These are phyloP conservation scores for Myrmophylax atrothorax DNA, from an alignment of 2,113 vertebrate genomes.

Conservation along the genomic window DNA sequence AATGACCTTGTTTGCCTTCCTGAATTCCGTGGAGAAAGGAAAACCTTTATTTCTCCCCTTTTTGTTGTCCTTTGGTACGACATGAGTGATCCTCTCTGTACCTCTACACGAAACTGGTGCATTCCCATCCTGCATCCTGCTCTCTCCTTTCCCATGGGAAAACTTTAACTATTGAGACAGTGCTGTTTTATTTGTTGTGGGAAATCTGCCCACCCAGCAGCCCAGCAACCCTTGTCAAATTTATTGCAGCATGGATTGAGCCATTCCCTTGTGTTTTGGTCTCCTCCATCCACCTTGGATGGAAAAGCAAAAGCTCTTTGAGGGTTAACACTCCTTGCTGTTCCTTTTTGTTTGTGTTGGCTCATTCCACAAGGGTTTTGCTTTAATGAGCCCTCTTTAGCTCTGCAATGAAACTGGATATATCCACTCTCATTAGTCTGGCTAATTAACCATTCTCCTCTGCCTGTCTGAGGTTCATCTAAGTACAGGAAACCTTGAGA, in stretches of 20 bases:
- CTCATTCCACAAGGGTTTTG: neutral
- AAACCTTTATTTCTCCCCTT: fast-evolving
- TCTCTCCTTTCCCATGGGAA: neutral
- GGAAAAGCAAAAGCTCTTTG: neutral
- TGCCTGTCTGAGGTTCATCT: neutral
- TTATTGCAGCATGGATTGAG: neutral
- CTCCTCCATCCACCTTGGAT: neutral
- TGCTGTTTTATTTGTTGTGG: neutral
- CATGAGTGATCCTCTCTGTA: neutral
- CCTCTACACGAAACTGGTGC: neutral
- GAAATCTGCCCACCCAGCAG: neutral
- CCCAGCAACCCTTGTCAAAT: neutral
- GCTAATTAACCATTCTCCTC: conserved; percentile 45
- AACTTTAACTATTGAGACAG: neutral
- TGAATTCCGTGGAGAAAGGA: neutral
- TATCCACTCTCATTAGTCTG: conserved; percentile 42
- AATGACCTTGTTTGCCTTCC: neutral
- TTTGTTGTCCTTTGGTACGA: neutral
- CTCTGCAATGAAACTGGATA: neutral
- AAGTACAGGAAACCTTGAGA: neutral
- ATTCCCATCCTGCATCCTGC: neutral
- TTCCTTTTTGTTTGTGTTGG: neutral
- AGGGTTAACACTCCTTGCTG: neutral
- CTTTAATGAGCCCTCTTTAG: conserved; percentile 34
- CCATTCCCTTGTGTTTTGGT: neutral